These are phyloP conservation scores for Amazona guildingii DNA, from an alignment of 2,113 vertebrate species.

Conservation along the genomic window DNA sequence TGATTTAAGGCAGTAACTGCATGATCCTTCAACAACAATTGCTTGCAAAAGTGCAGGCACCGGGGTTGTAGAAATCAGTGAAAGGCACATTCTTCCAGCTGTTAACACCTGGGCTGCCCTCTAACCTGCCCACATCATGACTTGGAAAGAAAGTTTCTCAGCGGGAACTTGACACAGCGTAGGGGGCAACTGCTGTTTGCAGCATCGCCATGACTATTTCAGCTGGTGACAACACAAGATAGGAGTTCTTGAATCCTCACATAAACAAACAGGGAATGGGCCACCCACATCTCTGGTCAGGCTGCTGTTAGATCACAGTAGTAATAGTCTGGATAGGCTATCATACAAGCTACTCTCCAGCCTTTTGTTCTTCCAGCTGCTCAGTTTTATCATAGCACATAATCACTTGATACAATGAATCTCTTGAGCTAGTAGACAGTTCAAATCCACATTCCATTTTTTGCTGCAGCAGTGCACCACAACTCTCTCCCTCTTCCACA, in stretches of 20 bases:
- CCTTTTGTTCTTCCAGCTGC: background rate
- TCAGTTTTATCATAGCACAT: background rate
- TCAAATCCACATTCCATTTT: background rate
- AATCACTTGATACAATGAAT: background rate
- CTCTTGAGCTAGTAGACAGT: background rate
- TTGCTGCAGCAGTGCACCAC: background rate
- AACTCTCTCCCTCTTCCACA: background rate
- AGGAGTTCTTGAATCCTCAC: background rate
- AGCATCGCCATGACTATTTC: background rate
- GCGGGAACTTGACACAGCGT: background rate
- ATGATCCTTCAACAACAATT: background rate
- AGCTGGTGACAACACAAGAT: background rate
- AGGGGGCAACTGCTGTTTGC: background rate
- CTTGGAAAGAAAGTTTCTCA: background rate
- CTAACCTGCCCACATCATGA: background rate
- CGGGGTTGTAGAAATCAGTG: background rate
- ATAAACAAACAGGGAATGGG: background rate
- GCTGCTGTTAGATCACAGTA: background rate
- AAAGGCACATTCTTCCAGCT: background rate
- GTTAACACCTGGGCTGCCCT: background rate
- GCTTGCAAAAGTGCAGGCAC: background rate
- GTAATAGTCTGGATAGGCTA: background rate
- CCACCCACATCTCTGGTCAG: background rate
- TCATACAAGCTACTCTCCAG: background rate
- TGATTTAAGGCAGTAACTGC: background rate